Evolutionary conservation across 1,140 invertebrate species (phyloP).

Genomic region (Halyomorpha halys): DNA sequence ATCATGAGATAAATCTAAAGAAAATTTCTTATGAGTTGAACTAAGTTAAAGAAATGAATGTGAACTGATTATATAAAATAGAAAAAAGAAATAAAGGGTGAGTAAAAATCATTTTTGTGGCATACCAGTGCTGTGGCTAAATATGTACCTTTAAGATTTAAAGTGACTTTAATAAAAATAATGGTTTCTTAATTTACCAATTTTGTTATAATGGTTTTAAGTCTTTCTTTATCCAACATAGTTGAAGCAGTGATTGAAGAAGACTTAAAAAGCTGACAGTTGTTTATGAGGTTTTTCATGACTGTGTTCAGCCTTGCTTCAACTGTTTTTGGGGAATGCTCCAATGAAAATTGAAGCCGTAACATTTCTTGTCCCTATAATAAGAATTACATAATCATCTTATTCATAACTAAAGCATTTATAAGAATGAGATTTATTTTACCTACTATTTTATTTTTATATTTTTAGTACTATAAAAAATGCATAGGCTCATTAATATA

Average conservation of each 20-base stretch:
- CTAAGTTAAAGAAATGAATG: no score
- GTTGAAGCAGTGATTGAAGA: background rate
- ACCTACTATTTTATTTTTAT: no score
- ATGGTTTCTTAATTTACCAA: background rate
- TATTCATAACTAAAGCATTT: background rate
- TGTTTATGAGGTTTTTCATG: background rate
- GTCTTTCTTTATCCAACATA: conserved; percentile 3
- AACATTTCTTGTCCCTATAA: background rate
- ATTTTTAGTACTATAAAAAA: no score
- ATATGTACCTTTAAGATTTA: no score
- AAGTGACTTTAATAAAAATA: no score
- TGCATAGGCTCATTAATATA: no score
- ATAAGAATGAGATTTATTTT: background rate
- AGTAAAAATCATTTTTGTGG: no score
- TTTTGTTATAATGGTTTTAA: background rate
- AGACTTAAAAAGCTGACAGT: background rate
- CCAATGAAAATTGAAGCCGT: background rate
- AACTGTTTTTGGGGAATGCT: background rate
- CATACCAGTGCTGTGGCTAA: no score
- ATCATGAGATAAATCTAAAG: no score
- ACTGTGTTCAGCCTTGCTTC: background rate
- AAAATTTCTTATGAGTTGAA: no score
- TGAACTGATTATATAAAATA: no score
- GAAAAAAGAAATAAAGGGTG: no score
- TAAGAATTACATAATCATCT: background rate